phyloP scores from a whole-genome alignment of 92 coral and sea anemone species.

The Phymanthus crucifer region DNA sequence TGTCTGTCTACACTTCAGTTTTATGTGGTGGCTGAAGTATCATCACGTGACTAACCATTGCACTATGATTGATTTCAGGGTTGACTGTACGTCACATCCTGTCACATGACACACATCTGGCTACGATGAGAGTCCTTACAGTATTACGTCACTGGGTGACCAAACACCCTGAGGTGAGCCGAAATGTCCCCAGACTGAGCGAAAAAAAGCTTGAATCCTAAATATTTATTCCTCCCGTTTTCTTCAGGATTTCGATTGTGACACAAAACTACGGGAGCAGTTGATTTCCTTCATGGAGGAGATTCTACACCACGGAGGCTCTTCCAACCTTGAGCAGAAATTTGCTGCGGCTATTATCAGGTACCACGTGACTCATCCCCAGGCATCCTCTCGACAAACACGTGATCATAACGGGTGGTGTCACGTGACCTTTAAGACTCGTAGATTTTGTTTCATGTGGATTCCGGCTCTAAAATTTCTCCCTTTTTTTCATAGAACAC shows the following conservation, averaged over 20 bases:
- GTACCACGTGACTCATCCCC: constrained; percentile 24
- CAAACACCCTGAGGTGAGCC: constrained; percentile 88
- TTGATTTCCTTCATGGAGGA: constrained; percentile 66
- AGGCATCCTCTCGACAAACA: background rate
- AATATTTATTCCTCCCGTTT: background rate
- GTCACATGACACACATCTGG: constrained; percentile 77
- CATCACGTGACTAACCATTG: background rate
- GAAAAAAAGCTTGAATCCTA: no score
- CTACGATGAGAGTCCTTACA: constrained; percentile 89
- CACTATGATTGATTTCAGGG: constrained; percentile 37
- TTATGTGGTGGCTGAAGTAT: no score
- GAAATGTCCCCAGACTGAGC: no score
- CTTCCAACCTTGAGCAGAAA: constrained; percentile 74
- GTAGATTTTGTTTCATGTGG: background rate
- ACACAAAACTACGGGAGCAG: constrained; percentile 60
- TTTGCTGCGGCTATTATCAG: constrained; percentile 77
- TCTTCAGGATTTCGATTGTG: constrained; percentile 71
- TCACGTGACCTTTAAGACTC: background rate
- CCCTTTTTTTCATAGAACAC: constrained; percentile 52
- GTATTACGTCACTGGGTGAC: constrained; percentile 94
- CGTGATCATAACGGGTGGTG: background rate
- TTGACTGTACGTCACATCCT: constrained; percentile 80
- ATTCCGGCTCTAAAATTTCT: background rate
- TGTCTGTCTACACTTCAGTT: no score
- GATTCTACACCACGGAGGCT: constrained; percentile 59